Base-by-base conservation (phyloP, 2,888 invertebrate genomes). In the Machimus rusticus region DNA sequence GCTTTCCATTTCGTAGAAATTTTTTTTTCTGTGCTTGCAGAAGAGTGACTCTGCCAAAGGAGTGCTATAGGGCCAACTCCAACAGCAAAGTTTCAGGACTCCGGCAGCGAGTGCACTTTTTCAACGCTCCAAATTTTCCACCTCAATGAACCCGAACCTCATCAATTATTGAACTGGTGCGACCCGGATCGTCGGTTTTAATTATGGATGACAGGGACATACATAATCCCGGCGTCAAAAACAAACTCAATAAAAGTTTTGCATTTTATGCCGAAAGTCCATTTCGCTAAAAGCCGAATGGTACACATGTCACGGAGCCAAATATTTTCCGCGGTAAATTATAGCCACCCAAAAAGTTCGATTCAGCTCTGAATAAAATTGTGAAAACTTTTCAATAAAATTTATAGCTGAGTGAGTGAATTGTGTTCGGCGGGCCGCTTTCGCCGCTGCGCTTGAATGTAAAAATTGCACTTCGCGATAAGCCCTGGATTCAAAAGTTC, bases 241-340 rank as follows among this genome's bases (percentile, higher is more conserved):
- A 74, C 87, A 87, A 87, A 77, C 87, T 87, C 87, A 87, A 87
- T 87, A 87, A 87, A 87, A 87, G 87, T 87, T 87, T 76, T 85
- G 85, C 87, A 77, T 87, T 85, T 87, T 84, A 87, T 84, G 85
- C 77, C 76, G 34, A 76, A 87, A 87, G 85, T 84, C 66, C 77
- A 87, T 87, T 87, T 87, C 76, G 57, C 77, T 87, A 84, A 87
- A 87, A 87, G 85, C 85, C 85, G 74, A 74, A 85, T 85, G 19
- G 85, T 85, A 85, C 85, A 86, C 55, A 86, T 86, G 77, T 86
- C 86, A 77, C 37, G 77, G 76, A 77, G 55, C 37, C 77, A 86
- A 77, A 77, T 77, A 86, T 77, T 77, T 86, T 77, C 77, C 86
- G 77, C 86, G 86, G 76, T 77, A 77, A 77, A 86, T 77, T 77